Conservation (phyloP, 2,888 invertebrate genomes). For the Hipparchia sbordonii region DNA sequence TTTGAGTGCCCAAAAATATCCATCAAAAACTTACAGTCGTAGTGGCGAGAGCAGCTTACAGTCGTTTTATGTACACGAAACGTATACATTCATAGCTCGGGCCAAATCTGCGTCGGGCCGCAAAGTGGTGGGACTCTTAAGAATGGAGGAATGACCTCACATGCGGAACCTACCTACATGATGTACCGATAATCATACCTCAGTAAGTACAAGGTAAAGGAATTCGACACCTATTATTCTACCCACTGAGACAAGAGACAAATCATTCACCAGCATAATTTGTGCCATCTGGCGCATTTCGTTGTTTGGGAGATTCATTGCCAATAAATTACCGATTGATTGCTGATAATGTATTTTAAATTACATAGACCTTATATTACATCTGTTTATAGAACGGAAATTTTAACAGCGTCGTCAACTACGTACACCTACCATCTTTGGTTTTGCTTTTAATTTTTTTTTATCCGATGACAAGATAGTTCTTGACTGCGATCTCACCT, state of each 20-base stretch:
- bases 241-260: background rate
- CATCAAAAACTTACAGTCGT: too few species aligned
- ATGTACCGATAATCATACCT: background rate
- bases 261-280: background rate
- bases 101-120: too few species aligned
- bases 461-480: too few species aligned
- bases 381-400: too few species aligned
- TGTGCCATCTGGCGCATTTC: constrained; percentile 3
- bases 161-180: background rate
- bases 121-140: background rate
- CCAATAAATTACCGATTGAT: background rate
- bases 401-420: background rate
- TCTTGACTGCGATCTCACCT: too few species aligned
- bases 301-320: constrained; percentile 8
- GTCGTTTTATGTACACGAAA: too few species aligned
- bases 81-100: too few species aligned
- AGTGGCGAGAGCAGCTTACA: too few species aligned
- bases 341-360: background rate
- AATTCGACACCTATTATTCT: constrained; percentile 10
- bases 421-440: too few species aligned
- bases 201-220: background rate
- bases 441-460: too few species aligned
- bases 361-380: too few species aligned
- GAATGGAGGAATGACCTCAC: background rate
- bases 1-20: too few species aligned